Percentiles rank a stretch among this genome's conserved stretches.
These are phyloP conservation scores for Propithecus perrieri DNA, from an alignment of 2,797 vertebrate genomes.

Conservation along the genomic window DNA sequence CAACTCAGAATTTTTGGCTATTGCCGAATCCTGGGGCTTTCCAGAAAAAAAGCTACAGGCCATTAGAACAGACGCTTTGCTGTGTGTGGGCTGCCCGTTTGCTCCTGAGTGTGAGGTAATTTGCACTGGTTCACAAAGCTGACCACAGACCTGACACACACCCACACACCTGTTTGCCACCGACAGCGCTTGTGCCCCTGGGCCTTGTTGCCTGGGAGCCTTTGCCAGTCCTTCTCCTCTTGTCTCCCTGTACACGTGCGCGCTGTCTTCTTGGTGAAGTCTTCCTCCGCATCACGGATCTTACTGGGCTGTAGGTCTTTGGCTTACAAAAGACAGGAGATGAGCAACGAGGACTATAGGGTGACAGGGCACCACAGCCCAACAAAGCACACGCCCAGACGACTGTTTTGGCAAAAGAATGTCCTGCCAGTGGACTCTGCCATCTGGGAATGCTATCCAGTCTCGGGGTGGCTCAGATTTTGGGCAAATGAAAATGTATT, in stretches of 20 bases:
- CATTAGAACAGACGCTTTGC: not conserved
- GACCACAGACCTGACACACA: not conserved
- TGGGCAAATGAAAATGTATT: not conserved
- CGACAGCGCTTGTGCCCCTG: not conserved
- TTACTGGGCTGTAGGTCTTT: not conserved
- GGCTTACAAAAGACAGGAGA: not conserved
- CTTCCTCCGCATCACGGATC: not conserved
- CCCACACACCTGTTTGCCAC: not conserved
- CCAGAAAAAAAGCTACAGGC: not conserved
- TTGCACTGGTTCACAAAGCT: too few species aligned
- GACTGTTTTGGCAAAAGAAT: not conserved
- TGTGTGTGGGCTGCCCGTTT: not conserved
- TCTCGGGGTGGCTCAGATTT: not conserved
- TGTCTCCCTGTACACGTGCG: too few species aligned
- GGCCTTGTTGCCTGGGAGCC: not conserved
- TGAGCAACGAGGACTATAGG: not conserved
- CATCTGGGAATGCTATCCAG: not conserved
- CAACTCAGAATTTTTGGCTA: not conserved
- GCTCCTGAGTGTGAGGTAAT: not conserved
- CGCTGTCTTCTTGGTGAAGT: not conserved
- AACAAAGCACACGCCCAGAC: rapidly evolving
- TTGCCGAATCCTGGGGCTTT: not conserved
- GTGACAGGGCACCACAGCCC: rapidly evolving
- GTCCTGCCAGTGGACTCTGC: not conserved
- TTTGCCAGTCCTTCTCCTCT: not conserved